These are phyloP conservation scores for Sphaerophoria rueppellii DNA, from an alignment of 2,888 invertebrate species.

Conservation along the genomic window DNA sequence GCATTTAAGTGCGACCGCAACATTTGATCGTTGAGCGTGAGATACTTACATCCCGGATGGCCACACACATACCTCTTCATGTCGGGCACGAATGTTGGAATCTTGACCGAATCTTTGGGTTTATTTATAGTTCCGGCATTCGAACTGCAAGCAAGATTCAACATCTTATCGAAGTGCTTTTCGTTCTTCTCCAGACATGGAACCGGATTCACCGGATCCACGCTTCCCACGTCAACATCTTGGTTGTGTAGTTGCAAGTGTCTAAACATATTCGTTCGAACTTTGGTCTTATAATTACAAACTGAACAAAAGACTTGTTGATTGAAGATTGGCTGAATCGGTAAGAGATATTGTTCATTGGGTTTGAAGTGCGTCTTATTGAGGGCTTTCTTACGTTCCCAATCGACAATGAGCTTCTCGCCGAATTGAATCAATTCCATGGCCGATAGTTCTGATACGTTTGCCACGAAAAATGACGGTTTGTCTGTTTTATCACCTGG, in stretches of 20 bases:
- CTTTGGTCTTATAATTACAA: slow-evolving; percentile 88
- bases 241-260: slow-evolving; percentile 86
- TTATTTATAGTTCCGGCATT: slow-evolving; percentile 76
- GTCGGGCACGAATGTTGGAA: slow-evolving; percentile 84
- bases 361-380: slow-evolving; percentile 83
- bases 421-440: slow-evolving; percentile 76
- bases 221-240: slow-evolving; percentile 85
- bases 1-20: slow-evolving; percentile 88
- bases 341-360: slow-evolving; percentile 86
- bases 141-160: slow-evolving; percentile 90
- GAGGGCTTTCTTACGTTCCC: slow-evolving; percentile 75
- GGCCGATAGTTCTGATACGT: slow-evolving; percentile 78
- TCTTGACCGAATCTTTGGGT: slow-evolving; percentile 42
- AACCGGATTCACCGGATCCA: slow-evolving; percentile 91
- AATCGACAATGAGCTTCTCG: slow-evolving; percentile 75
- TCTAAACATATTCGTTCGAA: slow-evolving; percentile 87
- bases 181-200: slow-evolving; percentile 90
- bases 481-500: slow-evolving; percentile 32
- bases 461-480: slow-evolving; percentile 81
- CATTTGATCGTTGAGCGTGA: slow-evolving; percentile 88
- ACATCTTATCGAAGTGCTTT: slow-evolving; percentile 93
- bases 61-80: slow-evolving; percentile 88
- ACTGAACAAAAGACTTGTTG: slow-evolving; percentile 85
- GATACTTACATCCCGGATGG: slow-evolving; percentile 87
- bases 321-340: slow-evolving; percentile 86